These are phyloP conservation scores for Eupithecia exiguata DNA, from an alignment of 2,888 invertebrate species.

Conservation along the genomic window DNA sequence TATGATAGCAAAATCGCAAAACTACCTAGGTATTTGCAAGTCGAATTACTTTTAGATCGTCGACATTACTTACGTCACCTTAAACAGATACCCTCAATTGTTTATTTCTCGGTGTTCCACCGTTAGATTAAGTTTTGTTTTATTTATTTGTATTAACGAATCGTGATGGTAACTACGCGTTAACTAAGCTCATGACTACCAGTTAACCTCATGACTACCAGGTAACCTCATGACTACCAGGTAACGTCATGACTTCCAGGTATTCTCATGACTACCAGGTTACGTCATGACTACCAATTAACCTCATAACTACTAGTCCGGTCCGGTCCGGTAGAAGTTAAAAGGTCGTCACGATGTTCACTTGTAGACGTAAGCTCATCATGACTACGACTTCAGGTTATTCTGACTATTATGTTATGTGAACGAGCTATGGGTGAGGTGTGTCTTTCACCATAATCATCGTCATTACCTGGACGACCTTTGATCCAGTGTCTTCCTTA, in stretches of 20 bases:
- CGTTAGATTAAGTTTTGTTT: conserved; percentile 17
- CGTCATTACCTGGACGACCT: not conserved
- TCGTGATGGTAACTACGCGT: not conserved
- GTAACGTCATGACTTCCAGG: not conserved
- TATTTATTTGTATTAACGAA: conserved; percentile 1
- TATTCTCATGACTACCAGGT: too few relatives aligned
- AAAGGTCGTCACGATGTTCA: not conserved
- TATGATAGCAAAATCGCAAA: too few relatives aligned
- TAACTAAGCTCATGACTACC: not conserved
- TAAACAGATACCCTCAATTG: conserved; percentile 19
- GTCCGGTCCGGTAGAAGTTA: not conserved
- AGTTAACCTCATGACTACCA: too few relatives aligned
- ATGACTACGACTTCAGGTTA: not conserved
- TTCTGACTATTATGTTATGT: not conserved
- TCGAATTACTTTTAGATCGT: not conserved
- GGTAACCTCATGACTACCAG: too few relatives aligned
- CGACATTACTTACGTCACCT: not conserved
- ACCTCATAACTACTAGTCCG: not conserved
- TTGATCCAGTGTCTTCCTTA: not conserved
- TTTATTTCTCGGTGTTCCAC: conserved; percentile 21
- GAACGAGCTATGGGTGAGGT: not conserved
- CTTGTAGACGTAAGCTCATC: not conserved
- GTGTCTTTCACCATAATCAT: conserved; percentile 15
- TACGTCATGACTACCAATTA: not conserved
- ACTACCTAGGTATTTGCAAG: not conserved